Percentiles rank a stretch among this genome's conserved stretches.
These are phyloP conservation scores for Apostichopus californicus DNA, from an alignment of 35 echinoderm and acorn worm species.

Conservation along the genomic window DNA sequence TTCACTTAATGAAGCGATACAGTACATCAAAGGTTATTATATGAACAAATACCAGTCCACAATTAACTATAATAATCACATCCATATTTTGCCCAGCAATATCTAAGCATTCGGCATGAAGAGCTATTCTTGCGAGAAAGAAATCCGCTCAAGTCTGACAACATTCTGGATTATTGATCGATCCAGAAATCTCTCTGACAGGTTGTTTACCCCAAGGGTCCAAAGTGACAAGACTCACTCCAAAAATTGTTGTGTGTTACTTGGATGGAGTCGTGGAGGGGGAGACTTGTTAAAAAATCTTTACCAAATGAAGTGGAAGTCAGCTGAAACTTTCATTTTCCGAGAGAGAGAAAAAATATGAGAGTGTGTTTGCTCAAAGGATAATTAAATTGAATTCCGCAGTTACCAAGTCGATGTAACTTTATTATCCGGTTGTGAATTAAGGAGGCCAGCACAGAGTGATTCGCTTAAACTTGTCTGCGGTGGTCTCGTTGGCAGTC, in stretches of 20 bases:
- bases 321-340: background rate
- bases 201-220: background rate
- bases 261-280: background rate
- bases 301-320: background rate
- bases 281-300: background rate
- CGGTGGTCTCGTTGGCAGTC: background rate
- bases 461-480: background rate
- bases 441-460: background rate
- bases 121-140: background rate
- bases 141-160: background rate
- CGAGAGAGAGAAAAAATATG: background rate
- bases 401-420: background rate
- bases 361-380: conserved; percentile 22
- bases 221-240: background rate
- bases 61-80: too few relatives aligned
- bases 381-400: conserved; percentile 24
- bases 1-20: too few relatives aligned
- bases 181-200: background rate
- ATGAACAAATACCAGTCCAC: too few relatives aligned
- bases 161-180: background rate
- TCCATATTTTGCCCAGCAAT: background rate
- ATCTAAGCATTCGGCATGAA: background rate
- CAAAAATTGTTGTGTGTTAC: background rate
- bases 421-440: background rate
- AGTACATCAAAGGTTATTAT: too few relatives aligned